These are phyloP conservation scores for Hyposoter didymator DNA, from an alignment of 2,888 invertebrate genomes.

Conservation along the genomic window DNA sequence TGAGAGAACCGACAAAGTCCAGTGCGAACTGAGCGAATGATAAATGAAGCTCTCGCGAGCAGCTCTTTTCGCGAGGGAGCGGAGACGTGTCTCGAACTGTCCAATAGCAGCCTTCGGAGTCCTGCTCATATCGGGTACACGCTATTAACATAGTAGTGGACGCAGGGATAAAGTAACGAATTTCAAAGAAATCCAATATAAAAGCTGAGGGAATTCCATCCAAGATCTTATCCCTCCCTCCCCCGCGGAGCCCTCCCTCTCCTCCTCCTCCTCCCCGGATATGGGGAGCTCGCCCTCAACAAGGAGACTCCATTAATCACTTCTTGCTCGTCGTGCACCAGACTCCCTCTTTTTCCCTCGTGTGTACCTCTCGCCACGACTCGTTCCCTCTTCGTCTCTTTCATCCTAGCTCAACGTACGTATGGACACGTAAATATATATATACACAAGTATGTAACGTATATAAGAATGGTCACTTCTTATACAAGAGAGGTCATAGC, in stretches of 20 bases:
- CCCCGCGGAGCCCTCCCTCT: not conserved
- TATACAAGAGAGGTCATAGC: slow-evolving; percentile 14
- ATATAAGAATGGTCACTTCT: slow-evolving; percentile 4
- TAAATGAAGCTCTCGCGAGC: slow-evolving; percentile 81
- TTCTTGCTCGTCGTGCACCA: slow-evolving; percentile 71
- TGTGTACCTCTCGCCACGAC: not conserved
- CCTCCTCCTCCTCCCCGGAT: slow-evolving; percentile 77
- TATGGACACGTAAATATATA: not conserved
- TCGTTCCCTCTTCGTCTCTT: slow-evolving; percentile 41
- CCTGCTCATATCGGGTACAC: slow-evolving; percentile 79
- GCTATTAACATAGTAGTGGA: slow-evolving; percentile 82
- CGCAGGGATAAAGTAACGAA: slow-evolving; percentile 83
- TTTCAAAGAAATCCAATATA: slow-evolving; percentile 84
- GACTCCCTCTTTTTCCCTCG: slow-evolving; percentile 49
- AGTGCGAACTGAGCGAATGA: slow-evolving; percentile 75
- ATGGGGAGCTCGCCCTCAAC: slow-evolving; percentile 79
- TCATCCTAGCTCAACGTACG: slow-evolving; percentile 30
- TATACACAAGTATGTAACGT: slow-evolving; percentile 18
- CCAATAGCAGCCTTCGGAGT: slow-evolving; percentile 73
- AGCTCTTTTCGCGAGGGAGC: slow-evolving; percentile 11
- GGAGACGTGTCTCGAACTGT: slow-evolving; percentile 44
- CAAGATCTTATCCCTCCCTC: slow-evolving; percentile 82
- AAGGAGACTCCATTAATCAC: slow-evolving; percentile 83
- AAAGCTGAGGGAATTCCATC: slow-evolving; percentile 83
- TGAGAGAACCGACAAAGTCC: slow-evolving; percentile 68